phyloP scores from a whole-genome alignment of 2,113 vertebrate species.

The Anas platyrhynchos region DNA sequence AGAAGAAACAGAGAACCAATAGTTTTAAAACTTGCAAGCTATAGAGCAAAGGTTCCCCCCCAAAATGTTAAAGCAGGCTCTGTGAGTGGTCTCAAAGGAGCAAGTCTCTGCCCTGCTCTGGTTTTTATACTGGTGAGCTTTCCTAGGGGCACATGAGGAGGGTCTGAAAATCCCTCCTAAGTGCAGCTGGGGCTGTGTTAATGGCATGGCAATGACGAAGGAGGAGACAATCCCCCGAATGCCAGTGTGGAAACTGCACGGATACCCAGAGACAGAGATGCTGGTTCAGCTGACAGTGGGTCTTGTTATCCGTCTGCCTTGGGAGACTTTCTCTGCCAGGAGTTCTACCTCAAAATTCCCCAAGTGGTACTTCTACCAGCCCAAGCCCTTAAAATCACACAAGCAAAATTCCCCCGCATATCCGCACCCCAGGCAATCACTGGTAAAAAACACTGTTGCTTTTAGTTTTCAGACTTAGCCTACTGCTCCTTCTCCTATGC shows the following conservation, averaged over 20 bases:
- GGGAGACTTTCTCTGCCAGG: background rate
- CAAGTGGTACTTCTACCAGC: background rate
- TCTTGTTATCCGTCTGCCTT: background rate
- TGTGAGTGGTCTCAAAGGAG: background rate
- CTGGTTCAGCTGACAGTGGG: background rate
- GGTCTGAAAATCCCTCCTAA: background rate
- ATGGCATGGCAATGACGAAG: background rate
- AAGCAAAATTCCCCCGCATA: background rate
- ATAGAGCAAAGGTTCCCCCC: background rate
- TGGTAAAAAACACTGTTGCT: background rate
- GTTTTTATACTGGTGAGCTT: background rate
- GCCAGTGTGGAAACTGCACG: background rate
- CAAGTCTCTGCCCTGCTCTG: background rate
- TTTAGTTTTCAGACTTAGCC: constrained; percentile 5
- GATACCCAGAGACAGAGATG: background rate
- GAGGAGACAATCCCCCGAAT: background rate
- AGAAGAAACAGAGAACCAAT: background rate
- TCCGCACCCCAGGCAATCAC: background rate
- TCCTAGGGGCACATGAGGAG: background rate
- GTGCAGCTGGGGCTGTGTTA: background rate
- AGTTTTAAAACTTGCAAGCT: background rate
- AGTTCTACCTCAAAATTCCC: constrained; percentile 7
- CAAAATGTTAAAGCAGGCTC: background rate
- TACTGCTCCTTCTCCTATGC: constrained; percentile 9
- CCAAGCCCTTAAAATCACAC: constrained; percentile 6